Conservation (phyloP, 2,797 vertebrate genomes). For the Scyliorhinus canicula region DNA sequence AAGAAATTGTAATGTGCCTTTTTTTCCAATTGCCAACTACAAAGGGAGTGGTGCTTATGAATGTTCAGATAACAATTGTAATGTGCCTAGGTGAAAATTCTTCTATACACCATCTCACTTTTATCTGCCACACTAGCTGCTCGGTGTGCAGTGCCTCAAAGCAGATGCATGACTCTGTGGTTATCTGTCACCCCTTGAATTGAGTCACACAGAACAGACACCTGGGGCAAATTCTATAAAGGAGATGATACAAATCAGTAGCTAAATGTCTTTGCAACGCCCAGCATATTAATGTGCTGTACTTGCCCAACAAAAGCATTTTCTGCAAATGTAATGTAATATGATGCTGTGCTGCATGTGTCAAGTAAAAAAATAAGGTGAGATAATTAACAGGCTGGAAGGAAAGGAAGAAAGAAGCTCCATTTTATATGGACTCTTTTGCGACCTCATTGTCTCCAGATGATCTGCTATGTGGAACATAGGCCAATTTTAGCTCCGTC, state of each 20-base stretch:
- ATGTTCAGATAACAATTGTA: not conserved
- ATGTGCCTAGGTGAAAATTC: not conserved
- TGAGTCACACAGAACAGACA: not conserved
- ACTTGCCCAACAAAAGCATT: not conserved
- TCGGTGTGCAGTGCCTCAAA: not conserved
- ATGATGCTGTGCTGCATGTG: not conserved
- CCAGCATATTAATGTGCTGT: not conserved
- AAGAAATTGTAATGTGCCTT: not conserved
- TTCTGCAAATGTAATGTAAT: not conserved
- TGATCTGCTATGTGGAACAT: not conserved
- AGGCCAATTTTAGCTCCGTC: not conserved
- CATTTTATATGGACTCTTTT: not conserved
- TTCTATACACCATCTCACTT: not conserved
- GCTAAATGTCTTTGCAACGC: not conserved
- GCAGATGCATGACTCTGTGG: constrained; percentile 6
- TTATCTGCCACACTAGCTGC: not conserved
- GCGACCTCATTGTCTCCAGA: not conserved
- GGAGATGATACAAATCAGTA: not conserved
- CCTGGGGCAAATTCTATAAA: constrained; percentile 8
- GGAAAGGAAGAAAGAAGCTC: not conserved
- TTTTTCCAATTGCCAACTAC: not conserved
- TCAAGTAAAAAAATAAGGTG: not conserved
- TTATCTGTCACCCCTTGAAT: not conserved
- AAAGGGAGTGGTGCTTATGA: not conserved
- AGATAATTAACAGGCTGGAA: not conserved